Base-by-base conservation (phyloP, 2,888 invertebrate genomes). In the Encarsia formosa region DNA sequence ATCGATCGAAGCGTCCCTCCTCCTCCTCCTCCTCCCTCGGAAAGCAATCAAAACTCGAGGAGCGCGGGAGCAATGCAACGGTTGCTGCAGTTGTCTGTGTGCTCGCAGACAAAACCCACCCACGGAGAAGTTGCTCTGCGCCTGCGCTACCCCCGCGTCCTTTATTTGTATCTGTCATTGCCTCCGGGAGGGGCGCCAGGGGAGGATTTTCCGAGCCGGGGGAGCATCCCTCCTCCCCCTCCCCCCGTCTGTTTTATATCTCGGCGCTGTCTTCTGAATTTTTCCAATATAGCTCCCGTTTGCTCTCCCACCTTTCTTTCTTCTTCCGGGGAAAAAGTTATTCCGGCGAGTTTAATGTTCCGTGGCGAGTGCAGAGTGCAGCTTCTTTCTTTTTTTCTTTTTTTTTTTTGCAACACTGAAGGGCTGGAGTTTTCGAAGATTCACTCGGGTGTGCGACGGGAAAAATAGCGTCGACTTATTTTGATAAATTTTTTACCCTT, bases 141-240 rank as follows among this genome's bases (percentile, higher is more conserved):
- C 6, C 26, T 6, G 26, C 26, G 26, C 6, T 26, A 11, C 6
- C 26, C 6, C 6, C 26, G 26, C 26, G 37, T 72, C 73, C 68
- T 72, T 73, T 72, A 73, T 73, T 73, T 73, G 71, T 71, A 73
- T 72, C 71, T 71, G 72, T 71, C 72, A 73, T 71, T 73, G 71
- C 70, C 63, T 64, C 63, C 47, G 47, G 39, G 41, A 53, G 20
- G 32, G 19, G 15, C 4, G 18, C 24, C 40, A 40, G 44, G 41
- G 47, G 53, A 34, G 52, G 51, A 50, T 53, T 49, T 55, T 53
- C 57, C 43, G 32, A 29, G 29, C 8, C 8, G 29, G 8, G 13
- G 29, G 29, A 29, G 13, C 8, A 29, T 13, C 13, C 29, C 29
- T 29, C 29, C 13, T 29, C 29, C 29, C 29, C 29, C 29, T 13